phyloP scores from a whole-genome alignment of 2,113 vertebrate species.

The Heptranchias perlo region DNA sequence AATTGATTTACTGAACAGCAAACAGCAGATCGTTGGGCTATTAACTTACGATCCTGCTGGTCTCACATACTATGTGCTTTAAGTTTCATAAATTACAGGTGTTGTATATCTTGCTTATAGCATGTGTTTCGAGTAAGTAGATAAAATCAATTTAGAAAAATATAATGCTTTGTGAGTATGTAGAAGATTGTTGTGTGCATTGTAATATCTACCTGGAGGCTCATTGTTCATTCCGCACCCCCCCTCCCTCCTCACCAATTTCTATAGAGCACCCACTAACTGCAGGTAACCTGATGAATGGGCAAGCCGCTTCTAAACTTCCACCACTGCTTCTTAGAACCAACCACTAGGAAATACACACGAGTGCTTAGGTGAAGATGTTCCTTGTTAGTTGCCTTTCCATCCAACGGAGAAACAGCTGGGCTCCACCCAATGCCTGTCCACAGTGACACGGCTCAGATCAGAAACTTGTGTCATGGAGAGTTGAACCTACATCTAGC shows the following conservation, averaged over 20 bases:
- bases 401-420: background rate
- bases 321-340: background rate
- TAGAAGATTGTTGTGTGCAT: background rate
- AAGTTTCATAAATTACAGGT: background rate
- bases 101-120: background rate
- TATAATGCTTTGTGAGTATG: background rate
- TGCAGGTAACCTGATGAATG: background rate
- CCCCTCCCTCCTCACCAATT: background rate
- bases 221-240: background rate
- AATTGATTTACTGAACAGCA: background rate
- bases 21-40: background rate
- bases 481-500: background rate
- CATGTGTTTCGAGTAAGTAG: background rate
- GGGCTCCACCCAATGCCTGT: background rate
- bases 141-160: background rate
- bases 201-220: background rate
- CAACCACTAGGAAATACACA: background rate
- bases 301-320: background rate
- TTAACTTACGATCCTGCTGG: too few relatives aligned
- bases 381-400: background rate
- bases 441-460: background rate
- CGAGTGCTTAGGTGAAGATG: background rate
- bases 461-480: background rate
- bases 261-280: background rate
- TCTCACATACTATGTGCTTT: background rate